Percentiles rank a stretch among this genome's conserved stretches.
Conservation (phyloP, 2,888 invertebrate genomes). For the Drosophila prostipennis region DNA sequence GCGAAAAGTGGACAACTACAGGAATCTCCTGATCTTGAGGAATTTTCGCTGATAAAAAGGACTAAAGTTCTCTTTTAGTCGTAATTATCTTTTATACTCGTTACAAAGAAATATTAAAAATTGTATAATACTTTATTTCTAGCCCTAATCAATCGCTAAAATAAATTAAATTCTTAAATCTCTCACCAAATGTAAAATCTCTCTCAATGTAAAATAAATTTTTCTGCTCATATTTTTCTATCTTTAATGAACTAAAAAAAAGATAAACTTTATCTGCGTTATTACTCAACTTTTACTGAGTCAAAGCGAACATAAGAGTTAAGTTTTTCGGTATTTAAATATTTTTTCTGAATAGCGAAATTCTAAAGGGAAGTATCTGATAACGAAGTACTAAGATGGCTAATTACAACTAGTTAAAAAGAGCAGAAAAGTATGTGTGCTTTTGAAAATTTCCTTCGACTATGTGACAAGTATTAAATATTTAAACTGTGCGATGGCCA, state of each 20-base stretch:
- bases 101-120: too few species aligned
- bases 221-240: too few species aligned
- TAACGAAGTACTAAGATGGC: conserved; percentile 40
- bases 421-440: conserved; percentile 12
- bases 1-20: conserved; percentile 16
- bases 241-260: conserved; percentile 38
- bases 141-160: neutral
- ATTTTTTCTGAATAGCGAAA: conserved; percentile 1
- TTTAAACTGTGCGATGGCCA: conserved; percentile 52
- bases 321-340: conserved; percentile 10
- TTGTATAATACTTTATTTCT: neutral
- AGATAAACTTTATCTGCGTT: conserved; percentile 39
- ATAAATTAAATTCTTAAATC: neutral
- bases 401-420: conserved; percentile 49
- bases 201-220: too few species aligned
- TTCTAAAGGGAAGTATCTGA: neutral
- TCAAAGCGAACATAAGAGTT: conserved; percentile 26
- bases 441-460: conserved; percentile 17
- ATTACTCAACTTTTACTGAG: conserved; percentile 16
- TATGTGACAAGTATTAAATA: conserved; percentile 54
- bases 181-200: too few species aligned
- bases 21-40: conserved; percentile 17
- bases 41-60: conserved; percentile 1
- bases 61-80: neutral
- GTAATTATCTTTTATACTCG: neutral